Evolutionary conservation across 2,797 vertebrate species (phyloP).

Genomic region (Megalops cyprinoides): DNA sequence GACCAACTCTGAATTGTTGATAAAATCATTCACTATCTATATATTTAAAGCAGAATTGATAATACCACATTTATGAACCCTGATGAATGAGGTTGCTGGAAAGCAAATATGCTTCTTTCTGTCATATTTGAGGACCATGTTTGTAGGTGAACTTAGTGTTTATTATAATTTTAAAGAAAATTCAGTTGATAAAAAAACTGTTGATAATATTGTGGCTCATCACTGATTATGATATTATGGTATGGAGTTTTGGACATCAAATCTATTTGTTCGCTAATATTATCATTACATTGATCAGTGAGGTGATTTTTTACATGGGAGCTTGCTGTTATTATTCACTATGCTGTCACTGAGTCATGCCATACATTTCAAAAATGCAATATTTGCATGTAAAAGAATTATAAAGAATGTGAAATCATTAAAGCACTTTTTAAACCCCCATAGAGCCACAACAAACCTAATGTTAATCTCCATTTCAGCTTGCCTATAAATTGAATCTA

Average conservation of each 20-base stretch:
- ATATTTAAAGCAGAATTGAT: too few species aligned
- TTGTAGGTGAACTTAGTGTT: too few species aligned
- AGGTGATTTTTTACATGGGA: background rate
- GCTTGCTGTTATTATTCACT: background rate
- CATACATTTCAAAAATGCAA: conserved; percentile 8
- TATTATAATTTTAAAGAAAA: too few species aligned
- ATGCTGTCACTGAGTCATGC: conserved; percentile 21
- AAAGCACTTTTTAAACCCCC: background rate
- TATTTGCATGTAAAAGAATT: conserved; percentile 19
- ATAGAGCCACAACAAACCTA: background rate
- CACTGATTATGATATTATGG: too few species aligned
- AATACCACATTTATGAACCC: background rate
- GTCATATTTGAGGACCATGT: too few species aligned
- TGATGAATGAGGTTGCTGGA: background rate
- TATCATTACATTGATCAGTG: background rate
- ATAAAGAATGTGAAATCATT: background rate
- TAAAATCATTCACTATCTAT: too few species aligned
- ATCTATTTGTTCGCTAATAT: background rate
- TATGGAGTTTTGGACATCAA: too few species aligned
- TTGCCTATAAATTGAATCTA: conserved; percentile 22
- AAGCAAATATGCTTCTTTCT: background rate
- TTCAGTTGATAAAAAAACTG: too few species aligned
- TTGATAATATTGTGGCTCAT: too few species aligned
- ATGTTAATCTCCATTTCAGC: conserved; percentile 4
- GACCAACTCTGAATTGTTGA: too few species aligned